A percentile compares a stretch with the other conserved stretches of the same genome.
phyloP scores from a whole-genome alignment of 1,140 invertebrate species.

The Drosophila nannoptera region DNA sequence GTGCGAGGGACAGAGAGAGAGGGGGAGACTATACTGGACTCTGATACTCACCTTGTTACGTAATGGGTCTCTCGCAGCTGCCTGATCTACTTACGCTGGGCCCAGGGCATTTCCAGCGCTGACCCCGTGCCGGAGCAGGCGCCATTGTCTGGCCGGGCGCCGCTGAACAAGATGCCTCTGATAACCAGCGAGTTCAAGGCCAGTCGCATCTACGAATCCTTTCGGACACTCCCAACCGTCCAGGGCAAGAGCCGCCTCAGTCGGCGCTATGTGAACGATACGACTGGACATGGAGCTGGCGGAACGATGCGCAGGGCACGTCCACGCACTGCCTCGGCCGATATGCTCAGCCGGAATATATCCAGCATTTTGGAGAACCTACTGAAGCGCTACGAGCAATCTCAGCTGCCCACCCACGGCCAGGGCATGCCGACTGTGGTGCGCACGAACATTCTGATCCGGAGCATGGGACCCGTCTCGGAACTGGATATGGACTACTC shows the following conservation, averaged over 20 bases:
- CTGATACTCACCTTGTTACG: not conserved
- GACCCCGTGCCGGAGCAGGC: conserved; percentile 4
- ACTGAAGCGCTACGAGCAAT: conserved; percentile 93
- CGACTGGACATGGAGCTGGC: not conserved
- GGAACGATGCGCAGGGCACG: not conserved
- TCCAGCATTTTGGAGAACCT: conserved; percentile 91
- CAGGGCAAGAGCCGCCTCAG: conserved; percentile 11
- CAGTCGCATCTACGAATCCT: conserved; percentile 68
- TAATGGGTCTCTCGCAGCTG: conserved; percentile 16
- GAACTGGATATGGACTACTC: conserved; percentile 98
- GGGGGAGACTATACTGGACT: too few relatives aligned
- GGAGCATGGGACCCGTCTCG: conserved; percentile 96
- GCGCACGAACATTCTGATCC: conserved; percentile 93
- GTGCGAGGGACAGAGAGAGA: too few relatives aligned
- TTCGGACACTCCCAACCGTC: conserved; percentile 33
- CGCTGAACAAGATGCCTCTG: conserved; percentile 32
- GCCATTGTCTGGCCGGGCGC: not conserved
- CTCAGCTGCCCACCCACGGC: conserved; percentile 90
- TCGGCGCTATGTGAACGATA: conserved; percentile 17
- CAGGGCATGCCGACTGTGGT: conserved; percentile 92
- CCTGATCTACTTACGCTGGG: conserved; percentile 11
- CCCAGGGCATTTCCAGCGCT: conserved; percentile 15
- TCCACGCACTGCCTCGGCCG: conserved; percentile 82
- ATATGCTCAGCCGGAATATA: conserved; percentile 88
- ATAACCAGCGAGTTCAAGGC: conserved; percentile 63